Evolutionary conservation across 2,113 vertebrate species (phyloP).

Genomic region (Parotia lawesii): DNA sequence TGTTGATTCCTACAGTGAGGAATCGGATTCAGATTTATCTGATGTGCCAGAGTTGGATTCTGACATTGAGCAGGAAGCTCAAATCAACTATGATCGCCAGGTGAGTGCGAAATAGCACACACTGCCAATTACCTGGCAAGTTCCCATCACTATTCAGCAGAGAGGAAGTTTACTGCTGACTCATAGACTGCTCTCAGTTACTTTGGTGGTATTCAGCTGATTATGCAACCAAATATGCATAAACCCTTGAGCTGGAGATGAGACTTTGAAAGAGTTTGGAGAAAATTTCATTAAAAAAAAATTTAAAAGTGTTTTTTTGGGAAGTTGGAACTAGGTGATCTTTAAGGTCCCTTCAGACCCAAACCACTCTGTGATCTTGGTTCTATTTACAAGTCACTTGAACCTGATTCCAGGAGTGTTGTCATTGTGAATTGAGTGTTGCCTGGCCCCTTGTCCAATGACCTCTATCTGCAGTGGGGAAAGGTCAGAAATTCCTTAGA

Average conservation of each 20-base stretch:
- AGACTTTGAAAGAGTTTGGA: background rate
- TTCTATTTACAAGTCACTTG: background rate
- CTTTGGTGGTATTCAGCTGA: background rate
- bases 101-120: conserved; percentile 62
- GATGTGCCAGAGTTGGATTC: conserved; percentile 96
- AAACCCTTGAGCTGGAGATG: background rate
- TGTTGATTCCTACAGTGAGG: conserved; percentile 92
- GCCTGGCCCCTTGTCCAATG: background rate
- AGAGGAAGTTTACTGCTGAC: background rate
- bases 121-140: background rate
- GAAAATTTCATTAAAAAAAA: background rate
- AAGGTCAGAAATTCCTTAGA: background rate
- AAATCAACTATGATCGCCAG: conserved; percentile 95
- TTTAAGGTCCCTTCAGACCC: background rate
- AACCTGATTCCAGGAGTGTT: background rate
- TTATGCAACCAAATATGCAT: background rate
- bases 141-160: background rate
- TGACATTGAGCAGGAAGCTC: conserved; percentile 97
- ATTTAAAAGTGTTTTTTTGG: background rate
- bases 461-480: background rate
- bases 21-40: conserved; percentile 93
- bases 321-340: background rate
- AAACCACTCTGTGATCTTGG: background rate
- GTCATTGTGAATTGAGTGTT: background rate
- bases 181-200: background rate